These are phyloP conservation scores for Falcaria lacertinaria DNA, from an alignment of 2,888 invertebrate genomes.

Conservation along the genomic window DNA sequence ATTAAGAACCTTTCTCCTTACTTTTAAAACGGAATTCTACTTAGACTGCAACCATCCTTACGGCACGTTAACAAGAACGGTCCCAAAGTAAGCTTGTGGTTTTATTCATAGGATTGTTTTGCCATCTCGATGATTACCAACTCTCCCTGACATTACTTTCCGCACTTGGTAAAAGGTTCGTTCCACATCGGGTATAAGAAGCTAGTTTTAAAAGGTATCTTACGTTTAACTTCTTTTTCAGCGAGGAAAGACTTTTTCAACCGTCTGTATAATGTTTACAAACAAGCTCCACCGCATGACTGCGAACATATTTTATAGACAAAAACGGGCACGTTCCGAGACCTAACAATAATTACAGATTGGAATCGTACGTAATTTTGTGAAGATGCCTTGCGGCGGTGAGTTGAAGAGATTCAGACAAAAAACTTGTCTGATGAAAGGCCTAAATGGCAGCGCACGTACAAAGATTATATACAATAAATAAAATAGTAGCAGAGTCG, in stretches of 20 bases:
- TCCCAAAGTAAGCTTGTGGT: not conserved
- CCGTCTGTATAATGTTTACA: not conserved
- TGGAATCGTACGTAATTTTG: constrained; percentile 18
- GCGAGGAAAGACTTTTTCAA: not conserved
- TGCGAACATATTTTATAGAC: not conserved
- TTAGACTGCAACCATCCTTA: not conserved
- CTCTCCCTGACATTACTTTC: constrained; percentile 3
- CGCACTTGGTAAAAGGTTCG: not conserved
- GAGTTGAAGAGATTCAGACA: constrained; percentile 15
- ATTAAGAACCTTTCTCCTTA: too few species aligned
- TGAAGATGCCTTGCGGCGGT: constrained; percentile 13
- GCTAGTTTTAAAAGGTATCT: not conserved
- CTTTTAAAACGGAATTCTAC: not conserved
- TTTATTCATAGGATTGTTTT: not conserved
- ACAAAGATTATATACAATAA: constrained; percentile 5
- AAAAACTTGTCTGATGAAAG: constrained; percentile 15
- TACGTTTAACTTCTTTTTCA: not conserved
- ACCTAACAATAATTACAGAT: constrained; percentile 18
- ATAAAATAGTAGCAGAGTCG: not conserved
- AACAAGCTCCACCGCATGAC: constrained; percentile 1
- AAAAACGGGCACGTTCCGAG: constrained; percentile 7
- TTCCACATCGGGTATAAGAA: not conserved
- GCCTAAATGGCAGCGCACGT: constrained; percentile 4
- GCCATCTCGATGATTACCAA: constrained; percentile 1
- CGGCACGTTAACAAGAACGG: not conserved